These are phyloP conservation scores for Leptarthrus brevirostris DNA, from an alignment of 2,888 invertebrate genomes.

Conservation along the genomic window DNA sequence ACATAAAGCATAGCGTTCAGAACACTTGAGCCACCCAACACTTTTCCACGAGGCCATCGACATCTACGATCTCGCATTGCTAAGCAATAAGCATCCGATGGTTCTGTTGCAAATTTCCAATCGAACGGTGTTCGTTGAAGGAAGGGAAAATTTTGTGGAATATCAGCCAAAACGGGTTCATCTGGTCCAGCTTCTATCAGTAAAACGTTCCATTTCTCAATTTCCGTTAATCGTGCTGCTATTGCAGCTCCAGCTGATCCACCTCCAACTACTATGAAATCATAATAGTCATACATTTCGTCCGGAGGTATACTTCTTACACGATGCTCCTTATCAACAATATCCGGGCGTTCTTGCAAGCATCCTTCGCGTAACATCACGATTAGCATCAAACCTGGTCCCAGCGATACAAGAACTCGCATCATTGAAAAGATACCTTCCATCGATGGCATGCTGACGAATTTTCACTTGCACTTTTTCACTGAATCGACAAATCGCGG, in stretches of 20 bases:
- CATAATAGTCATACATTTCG: slow-evolving; percentile 74
- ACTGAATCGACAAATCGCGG: background rate
- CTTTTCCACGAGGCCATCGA: slow-evolving; percentile 84
- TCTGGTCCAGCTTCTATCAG: slow-evolving; percentile 85
- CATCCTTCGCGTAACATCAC: slow-evolving; percentile 75
- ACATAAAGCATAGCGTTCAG: slow-evolving; percentile 92
- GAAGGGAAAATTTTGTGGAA: slow-evolving; percentile 78
- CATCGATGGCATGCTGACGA: slow-evolving; percentile 49
- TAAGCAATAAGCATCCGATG: slow-evolving; percentile 75
- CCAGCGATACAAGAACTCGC: slow-evolving; percentile 73
- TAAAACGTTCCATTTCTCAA: slow-evolving; percentile 76
- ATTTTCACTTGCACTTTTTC: background rate
- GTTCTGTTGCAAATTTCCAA: slow-evolving; percentile 85
- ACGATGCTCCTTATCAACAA: slow-evolving; percentile 75
- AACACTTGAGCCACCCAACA: slow-evolving; percentile 83
- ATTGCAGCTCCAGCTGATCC: slow-evolving; percentile 86
- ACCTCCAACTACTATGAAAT: slow-evolving; percentile 84
- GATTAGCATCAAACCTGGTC: slow-evolving; percentile 75
- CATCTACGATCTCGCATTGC: slow-evolving; percentile 75
- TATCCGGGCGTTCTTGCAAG: slow-evolving; percentile 75
- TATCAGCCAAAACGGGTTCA: slow-evolving; percentile 77
- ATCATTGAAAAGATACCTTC: slow-evolving; percentile 70
- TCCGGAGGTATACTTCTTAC: slow-evolving; percentile 70
- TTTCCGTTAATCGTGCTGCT: slow-evolving; percentile 82
- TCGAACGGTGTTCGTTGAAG: slow-evolving; percentile 81